Conservation (phyloP, 2,797 vertebrate genomes). For the Triplophysa bombifrons region DNA sequence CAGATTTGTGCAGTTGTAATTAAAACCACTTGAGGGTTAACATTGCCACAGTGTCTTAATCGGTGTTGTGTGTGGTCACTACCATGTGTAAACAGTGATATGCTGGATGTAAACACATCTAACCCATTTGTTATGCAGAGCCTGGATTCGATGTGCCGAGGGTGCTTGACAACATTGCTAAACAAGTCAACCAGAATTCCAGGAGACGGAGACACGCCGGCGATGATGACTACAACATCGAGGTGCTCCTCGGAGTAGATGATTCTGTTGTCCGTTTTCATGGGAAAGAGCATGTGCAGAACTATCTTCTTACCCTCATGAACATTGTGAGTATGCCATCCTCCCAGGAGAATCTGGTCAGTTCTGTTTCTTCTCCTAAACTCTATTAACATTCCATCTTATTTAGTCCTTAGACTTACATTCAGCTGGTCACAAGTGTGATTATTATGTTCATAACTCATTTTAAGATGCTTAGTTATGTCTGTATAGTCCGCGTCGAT, state of each 20-base stretch:
- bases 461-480: constrained; percentile 27
- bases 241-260: constrained; percentile 94
- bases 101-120: too few species aligned
- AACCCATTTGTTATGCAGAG: constrained; percentile 57
- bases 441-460: constrained; percentile 1
- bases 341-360: background rate
- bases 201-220: constrained; percentile 79
- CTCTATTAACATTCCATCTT: background rate
- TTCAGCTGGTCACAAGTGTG: constrained; percentile 4
- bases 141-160: constrained; percentile 69
- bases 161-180: constrained; percentile 73
- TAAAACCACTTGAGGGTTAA: too few species aligned
- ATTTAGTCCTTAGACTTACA: background rate
- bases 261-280: constrained; percentile 97
- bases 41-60: background rate
- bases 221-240: constrained; percentile 91
- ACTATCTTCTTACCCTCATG: constrained; percentile 98
- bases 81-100: background rate
- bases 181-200: constrained; percentile 80
- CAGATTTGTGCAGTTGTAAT: too few species aligned
- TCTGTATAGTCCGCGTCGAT: background rate
- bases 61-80: background rate
- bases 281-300: constrained; percentile 96
- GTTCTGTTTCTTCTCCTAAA: constrained; percentile 5
- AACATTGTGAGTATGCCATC: constrained; percentile 89